Evolutionary conservation across 2,113 vertebrate species (phyloP), one percentile per base, ranked within the genome.

Genomic region (Bungarus multicinctus): DNA sequence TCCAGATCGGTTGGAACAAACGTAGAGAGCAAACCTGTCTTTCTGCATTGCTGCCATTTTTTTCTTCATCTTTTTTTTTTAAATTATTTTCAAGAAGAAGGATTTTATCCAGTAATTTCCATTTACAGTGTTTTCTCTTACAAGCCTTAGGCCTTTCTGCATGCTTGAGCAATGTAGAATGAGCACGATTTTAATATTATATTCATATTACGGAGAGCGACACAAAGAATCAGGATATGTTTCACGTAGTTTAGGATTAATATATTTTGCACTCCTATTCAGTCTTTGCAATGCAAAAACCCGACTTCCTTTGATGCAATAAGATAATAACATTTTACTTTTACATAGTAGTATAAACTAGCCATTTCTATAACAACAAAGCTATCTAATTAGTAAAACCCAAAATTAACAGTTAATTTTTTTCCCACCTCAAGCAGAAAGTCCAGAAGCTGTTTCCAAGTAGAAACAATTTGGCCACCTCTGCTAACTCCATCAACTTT

Each of bases 11-110:
- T 95, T 97, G 95, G 97, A 97, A 97, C 97, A 94, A 96, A 96
- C 95, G 96, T 95, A 94, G 96, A 95, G 95, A 95, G 96, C 97
- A 97, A 98, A 98, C 98, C 97, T 95, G 98, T 97, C 97, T 93
- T 93, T 14, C 98, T 90, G 50, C 98, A 98, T 98, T 97, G 96
- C 96, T 97, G 93, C 95, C 74, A 81, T 81, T 89, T 90, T 91
- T 91, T 94, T 52, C 81, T 87, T 90, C 69, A 58, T 52, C 43
- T 52, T 58, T 60, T 74, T 5, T 27, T 10, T n/a, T n/a, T 23
- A 55, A 55, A 57, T 10, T 30, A 47, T 64, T 90, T 89, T 92
- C 69, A 58, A 94, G 95, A 93, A 95, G 90, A 94, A 96, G 95
- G 95, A 0, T 96, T 86, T 96, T 91, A 94, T 96, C 96, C 93